Conservation (phyloP, 1,140 invertebrate genomes). For the Argopecten irradians region DNA sequence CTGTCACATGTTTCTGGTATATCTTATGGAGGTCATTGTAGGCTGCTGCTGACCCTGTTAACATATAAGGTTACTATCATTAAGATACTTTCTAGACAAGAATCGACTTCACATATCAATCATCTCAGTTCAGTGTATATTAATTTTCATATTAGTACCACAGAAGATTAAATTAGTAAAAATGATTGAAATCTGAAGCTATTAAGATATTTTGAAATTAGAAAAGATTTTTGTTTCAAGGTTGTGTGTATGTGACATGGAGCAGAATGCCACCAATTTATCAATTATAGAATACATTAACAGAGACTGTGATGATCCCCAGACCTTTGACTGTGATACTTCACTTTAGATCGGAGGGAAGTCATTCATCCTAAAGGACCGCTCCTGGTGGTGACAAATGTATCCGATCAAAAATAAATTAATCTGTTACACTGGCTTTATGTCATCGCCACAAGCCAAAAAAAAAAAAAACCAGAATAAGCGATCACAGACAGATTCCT, state of each 20-base stretch:
- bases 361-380: background rate
- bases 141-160: too few species aligned
- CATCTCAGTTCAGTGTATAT: too few species aligned
- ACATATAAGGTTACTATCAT: too few species aligned
- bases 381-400: background rate
- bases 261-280: background rate
- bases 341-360: background rate
- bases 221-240: background rate
- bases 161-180: too few species aligned
- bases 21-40: too few species aligned
- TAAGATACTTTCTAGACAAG: too few species aligned
- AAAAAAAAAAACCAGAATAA: background rate
- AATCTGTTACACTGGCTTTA: background rate
- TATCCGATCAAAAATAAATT: constrained; percentile 6
- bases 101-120: too few species aligned
- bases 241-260: background rate
- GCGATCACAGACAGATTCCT: too few species aligned
- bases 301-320: background rate
- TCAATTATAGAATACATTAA: background rate
- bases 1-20: too few species aligned
- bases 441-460: background rate
- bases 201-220: background rate
- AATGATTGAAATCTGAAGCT: too few species aligned
- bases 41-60: too few species aligned
- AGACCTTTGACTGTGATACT: background rate